Conservation (phyloP, 2,797 vertebrate species). For the Gymnothorax javanicus region DNA sequence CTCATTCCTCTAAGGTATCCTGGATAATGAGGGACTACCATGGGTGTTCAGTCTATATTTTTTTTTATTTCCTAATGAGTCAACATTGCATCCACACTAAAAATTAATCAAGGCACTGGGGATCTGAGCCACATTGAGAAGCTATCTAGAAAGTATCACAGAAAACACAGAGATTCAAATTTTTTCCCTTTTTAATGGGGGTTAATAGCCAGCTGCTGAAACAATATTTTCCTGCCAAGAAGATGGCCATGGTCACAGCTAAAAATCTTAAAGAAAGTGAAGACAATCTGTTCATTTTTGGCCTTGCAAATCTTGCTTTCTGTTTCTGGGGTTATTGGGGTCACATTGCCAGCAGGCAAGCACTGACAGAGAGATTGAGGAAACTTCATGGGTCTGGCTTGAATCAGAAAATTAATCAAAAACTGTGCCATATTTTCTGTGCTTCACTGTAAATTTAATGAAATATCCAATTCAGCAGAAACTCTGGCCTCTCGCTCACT, state of each 20-base stretch:
- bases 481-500: not conserved
- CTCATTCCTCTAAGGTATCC: not conserved
- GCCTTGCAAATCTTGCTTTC: constrained; percentile 30
- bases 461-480: not conserved
- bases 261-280: constrained; percentile 31
- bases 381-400: not conserved
- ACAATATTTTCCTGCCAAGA: constrained; percentile 56
- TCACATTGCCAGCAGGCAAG: constrained; percentile 25
- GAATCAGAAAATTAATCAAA: constrained; percentile 11
- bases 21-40: constrained; percentile 3
- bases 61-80: constrained; percentile 35
- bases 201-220: constrained; percentile 59
- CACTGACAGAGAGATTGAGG: constrained; percentile 10
- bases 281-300: constrained; percentile 51
- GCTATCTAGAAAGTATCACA: constrained; percentile 44
- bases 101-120: constrained; percentile 49
- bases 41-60: constrained; percentile 22
- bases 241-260: constrained; percentile 45
- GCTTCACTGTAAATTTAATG: constrained; percentile 9
- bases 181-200: constrained; percentile 43
- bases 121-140: constrained; percentile 49
- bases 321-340: constrained; percentile 19
- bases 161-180: constrained; percentile 52
- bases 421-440: constrained; percentile 17
- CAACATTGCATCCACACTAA: constrained; percentile 37